Percentiles rank a stretch among this genome's conserved stretches.
These are phyloP conservation scores for Polyodon spathula DNA, from an alignment of 2,113 vertebrate species.

Conservation along the genomic window DNA sequence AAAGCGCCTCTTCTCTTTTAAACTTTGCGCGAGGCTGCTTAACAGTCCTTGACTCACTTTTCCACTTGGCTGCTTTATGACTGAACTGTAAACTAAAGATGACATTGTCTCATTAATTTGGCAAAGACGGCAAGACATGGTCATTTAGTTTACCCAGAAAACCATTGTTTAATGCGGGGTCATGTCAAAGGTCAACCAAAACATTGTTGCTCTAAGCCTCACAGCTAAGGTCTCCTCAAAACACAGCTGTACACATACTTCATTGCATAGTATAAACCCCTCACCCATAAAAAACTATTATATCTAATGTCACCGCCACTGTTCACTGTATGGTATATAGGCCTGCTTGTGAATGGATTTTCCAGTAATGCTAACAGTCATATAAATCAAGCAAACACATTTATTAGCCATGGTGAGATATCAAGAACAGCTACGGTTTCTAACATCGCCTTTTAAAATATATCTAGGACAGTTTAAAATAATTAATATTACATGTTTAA, in stretches of 20 bases:
- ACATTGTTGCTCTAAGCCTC: conserved; percentile 44
- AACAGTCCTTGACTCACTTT: conserved; percentile 56
- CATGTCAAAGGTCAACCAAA: conserved; percentile 70
- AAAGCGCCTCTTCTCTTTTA: conserved; percentile 45
- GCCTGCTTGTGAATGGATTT: too few relatives aligned
- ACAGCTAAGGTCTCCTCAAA: conserved; percentile 25
- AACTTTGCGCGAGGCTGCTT: conserved; percentile 46
- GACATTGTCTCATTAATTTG: conserved; percentile 81
- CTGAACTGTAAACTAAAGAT: conserved; percentile 69
- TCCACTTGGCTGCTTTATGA: conserved; percentile 69
- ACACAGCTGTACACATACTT: conserved; percentile 12
- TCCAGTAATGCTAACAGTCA: too few relatives aligned
- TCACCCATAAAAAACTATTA: neutral
- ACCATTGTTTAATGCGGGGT: conserved; percentile 66
- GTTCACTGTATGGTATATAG: neutral
- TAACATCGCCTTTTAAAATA: too few relatives aligned
- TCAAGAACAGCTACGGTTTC: too few relatives aligned
- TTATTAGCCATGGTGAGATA: too few relatives aligned
- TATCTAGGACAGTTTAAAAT: too few relatives aligned
- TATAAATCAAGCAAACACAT: too few relatives aligned
- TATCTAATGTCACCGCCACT: neutral
- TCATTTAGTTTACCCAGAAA: conserved; percentile 61
- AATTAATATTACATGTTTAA: too few relatives aligned
- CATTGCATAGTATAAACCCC: conserved; percentile 4
- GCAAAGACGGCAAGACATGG: conserved; percentile 66